Evolutionary conservation across 2,888 invertebrate species (phyloP), one percentile per base, ranked within the genome.

Genomic region (Synanthedon vespiformis): DNA sequence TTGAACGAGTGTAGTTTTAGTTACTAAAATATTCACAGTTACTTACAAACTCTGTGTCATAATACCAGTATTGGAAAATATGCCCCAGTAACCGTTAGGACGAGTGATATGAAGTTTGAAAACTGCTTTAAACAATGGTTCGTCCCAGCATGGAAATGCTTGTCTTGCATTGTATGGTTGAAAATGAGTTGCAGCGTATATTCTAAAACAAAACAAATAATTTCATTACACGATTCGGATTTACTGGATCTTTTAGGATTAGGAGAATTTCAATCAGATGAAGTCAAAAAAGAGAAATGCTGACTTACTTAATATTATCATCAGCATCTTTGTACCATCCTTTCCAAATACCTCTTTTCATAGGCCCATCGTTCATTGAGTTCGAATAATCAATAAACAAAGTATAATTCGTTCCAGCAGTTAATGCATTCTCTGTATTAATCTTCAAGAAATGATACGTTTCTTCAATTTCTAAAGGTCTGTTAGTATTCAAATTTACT

Each of bases 101-200:
- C 89, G 89, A 1, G 89, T 89, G 51, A 96, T 81, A 58, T 89
- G 91, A 5, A 96, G 80, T 6, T 81, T 88, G 61, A 95, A 96
- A 5, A 85, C 90, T 0, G 95, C 92, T 72, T 95, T 95, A 67
- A 92, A 93, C 1, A 90, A 87, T 0, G 95, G 96, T 60, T 96
- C 95, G 65, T 96, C 96, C 77, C 95, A 94, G 70, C 95, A 95
- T 0, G 96, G 96, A 64, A 96, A 96, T 0, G 94, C 95, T 65
- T 92, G 90, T 56, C 95, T 88, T 0, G 95, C 95, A 63, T 92
- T 92, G 40, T 92, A 92, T 0, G 94, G 91, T 58, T 95, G 93
- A 67, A 95, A 95, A 65, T 95, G 94, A 0, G 94, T 95, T 11
- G 92, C 89, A 1, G 82, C 86, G 53, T 87, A 87, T 50, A 80